Base-by-base conservation (phyloP, 2,113 vertebrate genomes). In the Halcyon senegalensis region DNA sequence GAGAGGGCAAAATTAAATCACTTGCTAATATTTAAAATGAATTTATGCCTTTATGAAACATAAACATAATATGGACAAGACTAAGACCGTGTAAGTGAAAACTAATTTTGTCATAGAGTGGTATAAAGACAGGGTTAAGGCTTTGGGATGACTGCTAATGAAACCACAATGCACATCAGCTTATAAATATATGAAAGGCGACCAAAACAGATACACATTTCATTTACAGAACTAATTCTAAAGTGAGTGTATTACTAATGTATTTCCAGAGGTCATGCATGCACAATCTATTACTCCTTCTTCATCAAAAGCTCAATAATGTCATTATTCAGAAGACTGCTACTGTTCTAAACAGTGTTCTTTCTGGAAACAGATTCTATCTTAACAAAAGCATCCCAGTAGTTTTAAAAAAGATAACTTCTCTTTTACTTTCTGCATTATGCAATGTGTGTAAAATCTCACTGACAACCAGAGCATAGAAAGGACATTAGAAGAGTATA, bases 341-440 rank as follows among this genome's bases (percentile, higher is more conserved):
- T 59, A 30, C 10, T 2, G 1, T 46, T 86, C 62, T 70, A 87
- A 84, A 44, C 0, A 27, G 13, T 0, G 0, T 19, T 80, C 16
- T 35, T 48, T 39, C 60, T 70, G 68, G 58, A 89, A 50, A 84
- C 6, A 9, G 33, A 53, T 53, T 73, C 20, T 37, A n/a, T 27
- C 51, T 68, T 79, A 69, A 67, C 18, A 53, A 74, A 91, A 25
- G 7, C 63, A 78, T 33, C 3, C 13, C 39, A n/a, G 48, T 46
- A 41, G 31, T 46, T 86, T 66, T 15, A 12, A 46, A 58, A 55
- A 37, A 12, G 10, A 25, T 10, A 56, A 43, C 7, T 63, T 66
- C 4, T 62, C n/a, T 78, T 53, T 84, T 17, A 43, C 10, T 53
- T 16, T 56, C 35, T 81, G n/a, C 12, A 48, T 58, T 81, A 24